Conservation (phyloP, 2,888 invertebrate species). For the Caprella mutica region DNA sequence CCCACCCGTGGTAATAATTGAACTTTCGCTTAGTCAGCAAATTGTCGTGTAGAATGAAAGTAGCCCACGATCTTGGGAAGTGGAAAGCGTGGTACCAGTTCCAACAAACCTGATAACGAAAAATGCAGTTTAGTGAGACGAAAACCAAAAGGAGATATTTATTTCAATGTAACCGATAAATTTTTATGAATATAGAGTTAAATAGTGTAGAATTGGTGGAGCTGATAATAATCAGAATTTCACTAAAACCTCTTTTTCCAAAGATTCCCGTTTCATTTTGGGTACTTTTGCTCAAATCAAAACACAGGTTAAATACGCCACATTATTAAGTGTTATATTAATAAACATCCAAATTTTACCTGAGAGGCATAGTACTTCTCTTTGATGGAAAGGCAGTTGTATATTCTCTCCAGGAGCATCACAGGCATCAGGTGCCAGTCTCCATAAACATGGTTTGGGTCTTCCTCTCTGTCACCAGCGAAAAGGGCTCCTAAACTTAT, state of each 20-base stretch:
- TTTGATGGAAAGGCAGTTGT: constrained; percentile 53
- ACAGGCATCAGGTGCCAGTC: constrained; percentile 58
- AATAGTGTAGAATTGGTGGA: too few relatives aligned
- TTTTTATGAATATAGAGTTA: too few relatives aligned
- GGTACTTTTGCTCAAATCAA: too few relatives aligned
- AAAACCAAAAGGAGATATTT: too few relatives aligned
- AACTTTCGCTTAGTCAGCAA: constrained; percentile 62
- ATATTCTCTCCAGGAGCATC: constrained; percentile 59
- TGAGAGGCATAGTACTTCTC: constrained; percentile 63
- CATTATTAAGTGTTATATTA: too few relatives aligned
- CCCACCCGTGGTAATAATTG: constrained; percentile 72
- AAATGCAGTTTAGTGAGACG: too few relatives aligned
- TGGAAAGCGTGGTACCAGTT: constrained; percentile 50
- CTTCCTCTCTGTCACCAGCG: constrained; percentile 10
- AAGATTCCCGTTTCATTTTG: too few relatives aligned
- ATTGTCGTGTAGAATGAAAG: constrained; percentile 57
- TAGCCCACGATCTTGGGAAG: constrained; percentile 61
- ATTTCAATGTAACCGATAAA: too few relatives aligned
- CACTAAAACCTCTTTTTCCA: too few relatives aligned
- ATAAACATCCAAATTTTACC: too few relatives aligned
- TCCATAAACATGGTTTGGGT: constrained; percentile 26
- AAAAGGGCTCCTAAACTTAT: constrained; percentile 9
- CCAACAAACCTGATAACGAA: constrained; percentile 34
- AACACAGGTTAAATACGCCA: too few relatives aligned
- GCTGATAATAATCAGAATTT: too few relatives aligned